phyloP scores from a whole-genome alignment of 2,888 invertebrate species.

The Nomada ferruginata region DNA sequence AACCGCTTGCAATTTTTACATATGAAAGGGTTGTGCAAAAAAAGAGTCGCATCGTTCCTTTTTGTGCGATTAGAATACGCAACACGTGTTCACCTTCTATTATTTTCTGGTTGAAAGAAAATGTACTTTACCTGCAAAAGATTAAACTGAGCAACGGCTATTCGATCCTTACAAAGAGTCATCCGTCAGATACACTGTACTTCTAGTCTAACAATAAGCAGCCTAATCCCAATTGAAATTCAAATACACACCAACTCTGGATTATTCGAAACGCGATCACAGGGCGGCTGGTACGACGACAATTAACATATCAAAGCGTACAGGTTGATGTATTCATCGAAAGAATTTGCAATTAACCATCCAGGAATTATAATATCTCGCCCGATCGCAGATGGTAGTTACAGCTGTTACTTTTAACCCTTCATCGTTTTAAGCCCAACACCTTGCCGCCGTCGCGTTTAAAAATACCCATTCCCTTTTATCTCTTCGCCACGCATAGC shows the following conservation, averaged over 20 bases:
- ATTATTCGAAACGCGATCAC: too few species aligned
- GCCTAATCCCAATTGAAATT: background rate
- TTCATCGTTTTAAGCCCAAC: conserved; percentile 2
- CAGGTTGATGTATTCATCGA: background rate
- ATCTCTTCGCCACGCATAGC: background rate
- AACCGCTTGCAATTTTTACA: conserved; percentile 22
- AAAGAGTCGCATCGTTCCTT: conserved; percentile 4
- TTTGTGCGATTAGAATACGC: background rate
- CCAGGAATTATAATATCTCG: background rate
- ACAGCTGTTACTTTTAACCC: conserved; percentile 9
- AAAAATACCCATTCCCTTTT: background rate
- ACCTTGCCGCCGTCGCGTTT: background rate
- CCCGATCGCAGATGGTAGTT: conserved; percentile 10
- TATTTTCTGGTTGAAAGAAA: background rate
- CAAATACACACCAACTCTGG: background rate
- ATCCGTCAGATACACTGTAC: background rate
- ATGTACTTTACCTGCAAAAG: background rate
- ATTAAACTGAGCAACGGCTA: background rate
- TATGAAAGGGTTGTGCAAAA: conserved; percentile 23
- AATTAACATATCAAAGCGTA: conserved; percentile 4
- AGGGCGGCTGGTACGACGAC: too few species aligned
- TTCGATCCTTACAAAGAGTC: background rate
- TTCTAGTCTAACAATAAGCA: background rate
- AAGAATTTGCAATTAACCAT: background rate
- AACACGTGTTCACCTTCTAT: background rate